Conservation (phyloP, 2,888 invertebrate genomes). For the Auanema sp. region DNA sequence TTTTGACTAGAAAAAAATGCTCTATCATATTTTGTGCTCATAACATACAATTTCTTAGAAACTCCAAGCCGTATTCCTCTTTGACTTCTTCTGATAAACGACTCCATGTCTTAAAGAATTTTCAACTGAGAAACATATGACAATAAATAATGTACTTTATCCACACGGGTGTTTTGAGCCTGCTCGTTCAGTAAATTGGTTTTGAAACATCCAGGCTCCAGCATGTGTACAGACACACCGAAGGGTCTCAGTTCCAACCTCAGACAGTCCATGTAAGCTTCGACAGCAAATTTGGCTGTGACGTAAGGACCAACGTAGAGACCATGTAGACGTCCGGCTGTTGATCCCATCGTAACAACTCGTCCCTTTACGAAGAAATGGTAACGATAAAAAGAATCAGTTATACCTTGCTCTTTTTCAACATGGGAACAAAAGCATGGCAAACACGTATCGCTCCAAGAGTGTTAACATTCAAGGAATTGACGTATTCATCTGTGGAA, state of each 20-base stretch:
- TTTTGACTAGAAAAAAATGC: constrained; percentile 33
- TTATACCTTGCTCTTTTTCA: constrained; percentile 49
- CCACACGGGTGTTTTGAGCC: constrained; percentile 49
- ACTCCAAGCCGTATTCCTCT: constrained; percentile 62
- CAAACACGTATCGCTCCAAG: constrained; percentile 70
- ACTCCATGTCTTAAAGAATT: constrained; percentile 41
- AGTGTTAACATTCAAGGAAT: constrained; percentile 76
- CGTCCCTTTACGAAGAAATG: constrained; percentile 56
- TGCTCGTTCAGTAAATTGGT: constrained; percentile 51
- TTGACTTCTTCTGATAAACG: constrained; percentile 39
- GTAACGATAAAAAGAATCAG: neutral
- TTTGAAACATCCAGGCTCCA: constrained; percentile 61
- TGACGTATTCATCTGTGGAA: constrained; percentile 77
- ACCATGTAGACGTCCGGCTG: constrained; percentile 65
- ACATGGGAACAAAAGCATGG: constrained; percentile 53
- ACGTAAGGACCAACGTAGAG: constrained; percentile 54
- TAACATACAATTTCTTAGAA: constrained; percentile 53
- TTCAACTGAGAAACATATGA: neutral
- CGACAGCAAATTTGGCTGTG: constrained; percentile 57
- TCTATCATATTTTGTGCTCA: neutral
- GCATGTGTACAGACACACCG: constrained; percentile 47
- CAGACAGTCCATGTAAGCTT: constrained; percentile 57
- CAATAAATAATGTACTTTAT: constrained; percentile 19
- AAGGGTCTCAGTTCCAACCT: constrained; percentile 49
- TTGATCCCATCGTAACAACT: constrained; percentile 66